These are phyloP conservation scores for Eulithis testata DNA, from an alignment of 2,888 invertebrate genomes.

Conservation along the genomic window DNA sequence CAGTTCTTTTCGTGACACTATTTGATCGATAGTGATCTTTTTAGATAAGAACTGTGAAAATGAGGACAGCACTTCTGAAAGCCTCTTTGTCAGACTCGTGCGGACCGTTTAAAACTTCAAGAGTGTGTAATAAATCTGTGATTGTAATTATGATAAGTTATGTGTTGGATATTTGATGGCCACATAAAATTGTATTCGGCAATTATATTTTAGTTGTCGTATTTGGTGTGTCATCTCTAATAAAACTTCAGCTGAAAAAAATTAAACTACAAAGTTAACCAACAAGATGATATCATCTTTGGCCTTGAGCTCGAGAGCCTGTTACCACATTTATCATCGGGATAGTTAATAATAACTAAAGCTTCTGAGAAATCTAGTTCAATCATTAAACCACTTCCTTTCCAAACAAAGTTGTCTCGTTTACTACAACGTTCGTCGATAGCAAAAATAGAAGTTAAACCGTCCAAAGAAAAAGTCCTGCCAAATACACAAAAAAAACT, in stretches of 20 bases:
- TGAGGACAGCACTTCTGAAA: conserved; percentile 58
- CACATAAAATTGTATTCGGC: conserved; percentile 10
- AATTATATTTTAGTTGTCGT: neutral
- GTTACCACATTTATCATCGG: conserved; percentile 44
- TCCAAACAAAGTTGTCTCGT: conserved; percentile 56
- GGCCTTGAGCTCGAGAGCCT: conserved; percentile 53
- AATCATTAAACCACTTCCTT: conserved; percentile 58
- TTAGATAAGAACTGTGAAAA: conserved; percentile 61
- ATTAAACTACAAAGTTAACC: conserved; percentile 38
- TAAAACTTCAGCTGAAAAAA: conserved; percentile 7
- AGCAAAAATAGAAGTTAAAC: conserved; percentile 73
- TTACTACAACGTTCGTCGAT: conserved; percentile 58
- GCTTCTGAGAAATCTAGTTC: conserved; percentile 62
- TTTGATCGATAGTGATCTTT: conserved; percentile 71
- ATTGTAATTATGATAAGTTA: neutral
- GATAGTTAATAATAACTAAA: conserved; percentile 52
- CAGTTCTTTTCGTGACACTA: conserved; percentile 40
- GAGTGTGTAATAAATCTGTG: conserved; percentile 8
- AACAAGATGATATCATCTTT: conserved; percentile 32
- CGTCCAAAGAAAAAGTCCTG: conserved; percentile 71
- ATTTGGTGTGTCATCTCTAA: conserved; percentile 5
- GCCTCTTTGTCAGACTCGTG: conserved; percentile 47
- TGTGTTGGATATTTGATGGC: conserved; percentile 20
- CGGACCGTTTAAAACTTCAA: conserved; percentile 35
- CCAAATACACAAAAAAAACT: conserved; percentile 76